Percentiles rank a stretch among this genome's conserved stretches.
Conservation (phyloP, 92 coral and sea anemone genomes). For the Epizoanthus fatuus region DNA sequence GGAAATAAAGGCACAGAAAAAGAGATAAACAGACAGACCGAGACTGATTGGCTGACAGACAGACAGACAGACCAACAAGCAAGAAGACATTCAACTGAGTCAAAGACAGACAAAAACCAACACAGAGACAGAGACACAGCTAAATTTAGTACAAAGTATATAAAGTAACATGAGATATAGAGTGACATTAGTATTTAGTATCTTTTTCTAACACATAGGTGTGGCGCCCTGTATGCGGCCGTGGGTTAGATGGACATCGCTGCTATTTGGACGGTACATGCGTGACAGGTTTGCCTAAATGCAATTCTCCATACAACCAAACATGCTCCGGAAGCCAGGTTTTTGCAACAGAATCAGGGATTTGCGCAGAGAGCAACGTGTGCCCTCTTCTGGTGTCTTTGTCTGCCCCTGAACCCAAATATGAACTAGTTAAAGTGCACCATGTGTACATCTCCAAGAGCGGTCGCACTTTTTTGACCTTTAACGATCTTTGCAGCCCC, state of each 20-base stretch:
- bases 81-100: not conserved
- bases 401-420: constrained; percentile 36
- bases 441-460: constrained; percentile 59
- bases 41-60: no score
- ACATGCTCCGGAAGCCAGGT: constrained; percentile 62
- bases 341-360: constrained; percentile 70
- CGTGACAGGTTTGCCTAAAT: constrained; percentile 38
- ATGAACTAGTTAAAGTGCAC: constrained; percentile 69
- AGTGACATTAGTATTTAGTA: not conserved
- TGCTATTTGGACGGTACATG: constrained; percentile 64
- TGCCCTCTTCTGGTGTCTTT: constrained; percentile 8
- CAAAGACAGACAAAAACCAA: not conserved
- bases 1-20: no score
- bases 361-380: constrained; percentile 51
- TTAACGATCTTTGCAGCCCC: constrained; percentile 48
- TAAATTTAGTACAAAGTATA: not conserved
- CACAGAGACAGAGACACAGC: not conserved
- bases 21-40: not conserved
- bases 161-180: not conserved
- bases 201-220: constrained; percentile 46
- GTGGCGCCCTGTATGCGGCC: constrained; percentile 90
- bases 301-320: constrained; percentile 45
- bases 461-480: constrained; percentile 73
- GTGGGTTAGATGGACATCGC: constrained; percentile 49
- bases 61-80: not conserved